Conservation (phyloP, 2,888 invertebrate species). For the Tipula helvola region DNA sequence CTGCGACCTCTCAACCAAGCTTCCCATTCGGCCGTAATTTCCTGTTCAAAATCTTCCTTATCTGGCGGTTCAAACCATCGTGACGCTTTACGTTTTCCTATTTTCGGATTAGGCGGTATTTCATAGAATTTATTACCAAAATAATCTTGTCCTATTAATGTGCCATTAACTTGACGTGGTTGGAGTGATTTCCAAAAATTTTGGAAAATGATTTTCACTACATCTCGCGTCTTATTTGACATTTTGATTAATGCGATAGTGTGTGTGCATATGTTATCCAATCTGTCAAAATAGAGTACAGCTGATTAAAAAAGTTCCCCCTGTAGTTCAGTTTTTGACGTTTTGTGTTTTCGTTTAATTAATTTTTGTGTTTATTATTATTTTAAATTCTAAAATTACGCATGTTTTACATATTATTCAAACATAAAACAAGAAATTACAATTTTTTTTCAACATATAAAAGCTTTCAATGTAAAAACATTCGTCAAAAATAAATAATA, state of each 20-base stretch:
- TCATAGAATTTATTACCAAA: conserved; percentile 75
- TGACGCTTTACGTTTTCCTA: conserved; percentile 49
- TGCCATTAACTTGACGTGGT: conserved; percentile 42
- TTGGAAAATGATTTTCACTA: conserved; percentile 29
- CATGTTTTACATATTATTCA: no score
- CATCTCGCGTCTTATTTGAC: conserved; percentile 20
- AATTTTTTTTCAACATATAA: not conserved
- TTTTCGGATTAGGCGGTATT: conserved; percentile 51
- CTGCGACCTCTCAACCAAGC: conserved; percentile 65
- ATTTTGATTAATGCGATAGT: not conserved
- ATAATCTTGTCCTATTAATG: conserved; percentile 57
- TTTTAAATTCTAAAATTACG: not conserved
- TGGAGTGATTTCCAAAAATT: conserved; percentile 31
- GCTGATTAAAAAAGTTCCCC: not conserved
- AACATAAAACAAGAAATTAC: no score
- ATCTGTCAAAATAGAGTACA: not conserved
- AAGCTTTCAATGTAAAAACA: not conserved
- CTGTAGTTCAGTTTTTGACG: not conserved
- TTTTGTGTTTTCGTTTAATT: not conserved
- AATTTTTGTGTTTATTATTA: not conserved
- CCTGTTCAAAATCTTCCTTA: conserved; percentile 50
- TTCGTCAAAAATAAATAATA: not conserved
- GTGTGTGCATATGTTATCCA: not conserved
- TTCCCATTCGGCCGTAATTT: conserved; percentile 78
- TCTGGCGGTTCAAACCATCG: conserved; percentile 62